Base-by-base conservation (phyloP, 2,888 invertebrate genomes). In the Odontocerum albicorne region DNA sequence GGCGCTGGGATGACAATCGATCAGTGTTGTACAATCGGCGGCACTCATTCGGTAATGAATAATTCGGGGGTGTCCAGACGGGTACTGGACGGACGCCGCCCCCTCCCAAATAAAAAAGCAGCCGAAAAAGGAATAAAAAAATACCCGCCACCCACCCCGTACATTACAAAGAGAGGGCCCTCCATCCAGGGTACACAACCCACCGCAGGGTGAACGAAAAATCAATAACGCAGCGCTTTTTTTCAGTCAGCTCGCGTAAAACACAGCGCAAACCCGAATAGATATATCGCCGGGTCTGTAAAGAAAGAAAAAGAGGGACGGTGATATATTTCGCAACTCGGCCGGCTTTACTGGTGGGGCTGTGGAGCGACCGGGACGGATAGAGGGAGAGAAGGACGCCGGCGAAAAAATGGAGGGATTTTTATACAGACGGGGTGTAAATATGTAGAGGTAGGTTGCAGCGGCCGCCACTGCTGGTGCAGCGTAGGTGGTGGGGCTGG, bases 141-240 rank as follows among this genome's bases (percentile, higher is more conserved):
- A n/a, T n/a, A n/a, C 20, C 49, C 33, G 36, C 32, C 40, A 12
- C 22, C 50, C 43, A 49, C 40, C 49, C 46, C 57, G 49, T 52
- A 57, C 58, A 58, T 61, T 57, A 60, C 60, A 60, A 60, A 60
- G 58, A 55, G 52, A n/a, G n/a, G n/a, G n/a, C n/a, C n/a, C 43
- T 52, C 51, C 43, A 35, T 39, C 53, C 47, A 16, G 55, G 57
- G 49, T 33, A 53, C 54, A 42, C 57, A 53, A 42, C 54, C 60
- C 55, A 56, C 57, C 57, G 36, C 60, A 55, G 57, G 57, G 57
- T 53, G 56, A 50, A 55, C 59, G 77, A 74, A 77, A 78, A 78
- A 78, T 77, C 78, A 77, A 77, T 78, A 77, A 75, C 77, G 77
- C 78, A 77, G 77, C 77, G 75, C 73, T 77, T 77, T 78, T 78